These are phyloP conservation scores for Melopsittacus undulatus DNA, from an alignment of 2,797 vertebrate genomes.

Conservation along the genomic window DNA sequence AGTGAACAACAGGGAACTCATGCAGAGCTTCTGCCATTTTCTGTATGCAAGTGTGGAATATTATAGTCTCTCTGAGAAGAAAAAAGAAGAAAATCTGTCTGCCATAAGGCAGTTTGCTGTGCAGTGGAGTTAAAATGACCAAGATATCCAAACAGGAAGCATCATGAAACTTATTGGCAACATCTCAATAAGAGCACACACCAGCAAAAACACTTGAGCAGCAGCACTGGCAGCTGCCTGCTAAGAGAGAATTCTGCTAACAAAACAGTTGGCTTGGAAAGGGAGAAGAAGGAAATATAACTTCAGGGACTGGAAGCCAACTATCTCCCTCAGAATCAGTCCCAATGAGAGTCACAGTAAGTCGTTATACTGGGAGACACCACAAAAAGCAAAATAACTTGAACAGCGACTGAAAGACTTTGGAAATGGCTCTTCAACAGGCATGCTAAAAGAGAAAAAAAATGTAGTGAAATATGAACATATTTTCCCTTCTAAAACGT, in stretches of 20 bases:
- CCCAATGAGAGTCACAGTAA: background rate
- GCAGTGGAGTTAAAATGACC: background rate
- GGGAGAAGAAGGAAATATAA: background rate
- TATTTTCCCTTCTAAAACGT: background rate
- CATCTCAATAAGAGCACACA: background rate
- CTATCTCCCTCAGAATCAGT: background rate
- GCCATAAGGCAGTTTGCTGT: background rate
- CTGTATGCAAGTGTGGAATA: background rate
- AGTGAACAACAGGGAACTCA: background rate
- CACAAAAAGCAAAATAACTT: background rate
- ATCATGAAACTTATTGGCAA: background rate
- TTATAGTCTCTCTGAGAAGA: background rate
- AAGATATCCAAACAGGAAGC: background rate
- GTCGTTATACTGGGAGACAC: background rate
- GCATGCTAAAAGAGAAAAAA: background rate
- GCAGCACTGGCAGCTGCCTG: background rate
- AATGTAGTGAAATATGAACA: background rate
- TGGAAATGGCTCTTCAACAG: background rate
- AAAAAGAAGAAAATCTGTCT: background rate
- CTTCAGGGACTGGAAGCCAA: background rate
- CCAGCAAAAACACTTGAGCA: background rate
- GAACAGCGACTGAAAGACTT: background rate
- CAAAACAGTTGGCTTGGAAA: slow-evolving; percentile 29
- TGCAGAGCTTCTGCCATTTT: background rate
- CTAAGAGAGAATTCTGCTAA: background rate